These are phyloP conservation scores for Karalla daura DNA, from an alignment of 2,797 vertebrate genomes.

Conservation along the genomic window DNA sequence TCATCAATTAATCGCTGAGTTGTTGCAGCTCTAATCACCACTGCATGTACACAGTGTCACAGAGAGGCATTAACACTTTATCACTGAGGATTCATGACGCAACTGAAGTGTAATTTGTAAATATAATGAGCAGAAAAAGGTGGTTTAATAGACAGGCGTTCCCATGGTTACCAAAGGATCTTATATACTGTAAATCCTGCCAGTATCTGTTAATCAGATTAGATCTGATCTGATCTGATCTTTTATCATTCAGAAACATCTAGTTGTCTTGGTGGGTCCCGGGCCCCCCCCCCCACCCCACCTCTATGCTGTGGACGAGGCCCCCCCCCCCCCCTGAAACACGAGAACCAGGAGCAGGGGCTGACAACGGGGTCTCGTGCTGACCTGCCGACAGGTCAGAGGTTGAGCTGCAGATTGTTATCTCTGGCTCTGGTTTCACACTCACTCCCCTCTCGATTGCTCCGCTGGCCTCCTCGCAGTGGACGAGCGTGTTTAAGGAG, in stretches of 20 bases:
- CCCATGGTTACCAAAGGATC: not conserved
- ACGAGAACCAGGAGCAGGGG: slow-evolving; percentile 71
- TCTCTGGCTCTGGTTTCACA: slow-evolving; percentile 86
- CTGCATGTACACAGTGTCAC: too few species aligned
- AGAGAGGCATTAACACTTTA: too few species aligned
- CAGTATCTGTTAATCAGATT: not conserved
- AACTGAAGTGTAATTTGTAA: not conserved
- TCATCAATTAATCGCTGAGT: too few species aligned
- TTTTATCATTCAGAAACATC: not conserved
- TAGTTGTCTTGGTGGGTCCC: slow-evolving; percentile 18
- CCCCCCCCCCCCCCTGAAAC: slow-evolving; percentile 58
- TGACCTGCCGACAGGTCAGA: slow-evolving; percentile 85
- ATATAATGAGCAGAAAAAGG: not conserved
- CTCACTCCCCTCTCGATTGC: slow-evolving; percentile 76
- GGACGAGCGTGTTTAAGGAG: slow-evolving; percentile 61
- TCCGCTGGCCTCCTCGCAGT: slow-evolving; percentile 70
- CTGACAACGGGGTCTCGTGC: slow-evolving; percentile 75
- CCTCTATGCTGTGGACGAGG: slow-evolving; percentile 28
- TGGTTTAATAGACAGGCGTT: not conserved
- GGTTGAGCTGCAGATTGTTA: slow-evolving; percentile 86
- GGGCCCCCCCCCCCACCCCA: slow-evolving; percentile 4
- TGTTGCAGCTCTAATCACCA: too few species aligned
- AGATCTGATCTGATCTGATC: not conserved
- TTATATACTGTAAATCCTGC: too few species aligned
- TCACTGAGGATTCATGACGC: too few species aligned